phyloP scores from a whole-genome alignment of 2,797 vertebrate genomes.

The Coilia nasus region DNA sequence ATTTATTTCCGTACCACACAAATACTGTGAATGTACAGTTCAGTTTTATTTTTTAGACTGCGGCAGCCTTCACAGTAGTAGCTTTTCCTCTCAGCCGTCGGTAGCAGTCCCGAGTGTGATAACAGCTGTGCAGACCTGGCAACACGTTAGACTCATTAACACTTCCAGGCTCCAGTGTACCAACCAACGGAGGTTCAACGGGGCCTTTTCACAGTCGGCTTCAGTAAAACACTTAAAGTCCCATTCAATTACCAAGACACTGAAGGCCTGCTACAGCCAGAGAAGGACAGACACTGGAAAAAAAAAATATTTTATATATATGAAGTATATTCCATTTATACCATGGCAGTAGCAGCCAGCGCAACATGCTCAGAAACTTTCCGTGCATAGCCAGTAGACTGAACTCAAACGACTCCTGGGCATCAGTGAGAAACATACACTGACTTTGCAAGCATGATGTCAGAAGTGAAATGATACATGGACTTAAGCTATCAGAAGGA shows the following conservation, averaged over 20 bases:
- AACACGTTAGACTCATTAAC: conserved; percentile 13
- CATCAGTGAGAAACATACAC: conserved; percentile 2
- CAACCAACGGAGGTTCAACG: neutral
- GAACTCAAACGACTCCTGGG: neutral
- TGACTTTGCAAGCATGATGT: conserved; percentile 8
- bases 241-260: neutral
- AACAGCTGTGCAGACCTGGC: conserved; percentile 18
- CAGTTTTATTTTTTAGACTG: neutral
- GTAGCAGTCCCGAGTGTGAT: neutral
- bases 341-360: neutral
- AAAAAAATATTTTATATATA: neutral
- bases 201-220: neutral
- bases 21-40: neutral
- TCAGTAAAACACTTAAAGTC: neutral
- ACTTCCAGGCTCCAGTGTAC: neutral
- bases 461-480: neutral
- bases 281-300: neutral
- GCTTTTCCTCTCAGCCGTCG: neutral
- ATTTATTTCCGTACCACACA: neutral
- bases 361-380: neutral
- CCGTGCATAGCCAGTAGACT: neutral
- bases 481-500: neutral
- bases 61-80: neutral
- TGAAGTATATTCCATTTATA: neutral
- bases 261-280: neutral